These are phyloP conservation scores for Anas platyrhynchos DNA, from an alignment of 2,113 vertebrate genomes.

Conservation along the genomic window DNA sequence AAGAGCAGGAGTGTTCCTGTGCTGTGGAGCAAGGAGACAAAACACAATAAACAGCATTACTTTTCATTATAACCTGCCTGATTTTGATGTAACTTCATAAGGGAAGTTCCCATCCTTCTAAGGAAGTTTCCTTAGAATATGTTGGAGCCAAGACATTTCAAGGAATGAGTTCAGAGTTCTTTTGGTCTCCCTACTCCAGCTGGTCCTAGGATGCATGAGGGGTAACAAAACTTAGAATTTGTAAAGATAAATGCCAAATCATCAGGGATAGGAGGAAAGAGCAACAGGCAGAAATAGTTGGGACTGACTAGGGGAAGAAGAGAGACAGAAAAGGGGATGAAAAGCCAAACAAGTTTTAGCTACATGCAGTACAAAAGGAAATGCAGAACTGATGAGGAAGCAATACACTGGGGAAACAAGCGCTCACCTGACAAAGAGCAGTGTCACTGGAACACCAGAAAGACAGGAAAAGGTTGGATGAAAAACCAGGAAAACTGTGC, in stretches of 20 bases:
- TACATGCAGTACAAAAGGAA: neutral
- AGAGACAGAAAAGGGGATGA: neutral
- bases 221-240: neutral
- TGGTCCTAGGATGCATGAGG: neutral
- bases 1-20: neutral
- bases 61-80: neutral
- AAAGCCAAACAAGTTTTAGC: neutral
- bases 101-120: neutral
- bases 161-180: neutral
- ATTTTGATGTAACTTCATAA: neutral
- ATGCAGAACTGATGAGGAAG: neutral
- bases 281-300: neutral
- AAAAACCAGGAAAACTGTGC: neutral
- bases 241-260: neutral
- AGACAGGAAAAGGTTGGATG: neutral
- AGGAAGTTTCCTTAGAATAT: neutral
- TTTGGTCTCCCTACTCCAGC: neutral
- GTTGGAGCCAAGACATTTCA: neutral
- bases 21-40: neutral
- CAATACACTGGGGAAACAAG: neutral
- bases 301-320: neutral
- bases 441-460: neutral
- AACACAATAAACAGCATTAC: neutral
- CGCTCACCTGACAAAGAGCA: neutral
- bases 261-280: neutral